Base-by-base conservation (phyloP, 2,797 vertebrate species). In the Myotis findleyi region DNA sequence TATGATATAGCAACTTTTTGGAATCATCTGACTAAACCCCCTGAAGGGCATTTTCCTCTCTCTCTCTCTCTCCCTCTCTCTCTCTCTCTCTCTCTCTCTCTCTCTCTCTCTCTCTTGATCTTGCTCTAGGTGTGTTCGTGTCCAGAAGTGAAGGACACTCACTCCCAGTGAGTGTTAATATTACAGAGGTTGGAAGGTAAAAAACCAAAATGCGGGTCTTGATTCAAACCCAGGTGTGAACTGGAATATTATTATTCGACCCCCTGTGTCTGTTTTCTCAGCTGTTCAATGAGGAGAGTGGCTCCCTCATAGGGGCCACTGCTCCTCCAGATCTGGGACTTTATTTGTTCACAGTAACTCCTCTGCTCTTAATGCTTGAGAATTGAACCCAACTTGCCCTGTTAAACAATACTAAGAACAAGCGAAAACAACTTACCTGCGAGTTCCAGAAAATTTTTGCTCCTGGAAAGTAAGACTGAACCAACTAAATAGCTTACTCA, bases 161-260 rank as follows among this genome's bases (percentile, higher is more conserved):
- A 0, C 3, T 62, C 64, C 8, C 4, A 2, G 25, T 18, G 21
- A 47, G 13, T 2, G 13, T 23, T 16, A 53, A 12, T 0, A 0
- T 44, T 87, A 51, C 53, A 14, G 12, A 81, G 47, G 1, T 5
- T 2, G 7, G 41, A 76, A 4, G 1, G 20, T 57, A 38, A 17
- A 77, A 16, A 83, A n/a, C 33, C 47, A 53, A 59, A 81, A 85
- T 25, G 11, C 18, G 49, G 62, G 8, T 20, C 36, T 27, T 6
- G 36, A 33, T 21, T 59, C 17, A 18, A 64, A 47, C 8, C 1
- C 23, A 36, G 1, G 6, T 64, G 59, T 23, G 30, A 47, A 59
- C 1, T 59, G 59, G 25, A 86, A 72, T 30, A 66, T 33, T 33
- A 4, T 30, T n/a, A 47, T 41, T 64, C 3, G 14, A 21, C 5